phyloP scores from a whole-genome alignment of 1,140 invertebrate species.

The Portunus trituberculatus region DNA sequence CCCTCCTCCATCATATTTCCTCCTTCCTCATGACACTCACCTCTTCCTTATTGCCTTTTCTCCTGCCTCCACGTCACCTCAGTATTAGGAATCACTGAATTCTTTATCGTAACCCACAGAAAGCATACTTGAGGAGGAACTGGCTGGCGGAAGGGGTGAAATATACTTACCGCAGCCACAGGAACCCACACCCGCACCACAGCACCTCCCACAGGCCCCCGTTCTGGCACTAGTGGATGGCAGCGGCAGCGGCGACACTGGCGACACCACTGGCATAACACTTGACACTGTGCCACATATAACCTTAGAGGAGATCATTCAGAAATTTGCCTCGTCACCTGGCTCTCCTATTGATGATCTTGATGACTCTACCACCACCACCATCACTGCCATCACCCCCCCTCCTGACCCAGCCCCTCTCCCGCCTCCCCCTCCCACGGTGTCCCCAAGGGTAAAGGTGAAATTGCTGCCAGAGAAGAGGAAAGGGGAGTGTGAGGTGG shows the following conservation, averaged over 20 bases:
- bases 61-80: too few species aligned
- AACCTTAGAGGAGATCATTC: slow-evolving; percentile 66
- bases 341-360: not conserved
- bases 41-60: too few species aligned
- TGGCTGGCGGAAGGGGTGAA: not conserved
- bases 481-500: not conserved
- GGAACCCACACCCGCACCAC: not conserved
- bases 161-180: not conserved
- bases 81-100: too few species aligned
- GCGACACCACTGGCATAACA: not conserved
- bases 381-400: not conserved
- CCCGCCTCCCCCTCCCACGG: not conserved
- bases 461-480: not conserved
- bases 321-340: slow-evolving; percentile 53
- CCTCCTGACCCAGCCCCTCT: not conserved
- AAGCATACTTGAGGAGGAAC: not conserved
- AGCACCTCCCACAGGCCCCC: not conserved
- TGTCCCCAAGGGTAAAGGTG: not conserved
- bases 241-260: not conserved
- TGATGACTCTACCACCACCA: not conserved
- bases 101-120: too few species aligned
- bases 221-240: not conserved
- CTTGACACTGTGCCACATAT: slow-evolving; percentile 65
- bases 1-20: too few species aligned
- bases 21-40: too few species aligned